A percentile compares a stretch with the other conserved stretches of the same genome.
phyloP scores from a whole-genome alignment of 2,888 invertebrate genomes.

The Ophion costatus region DNA sequence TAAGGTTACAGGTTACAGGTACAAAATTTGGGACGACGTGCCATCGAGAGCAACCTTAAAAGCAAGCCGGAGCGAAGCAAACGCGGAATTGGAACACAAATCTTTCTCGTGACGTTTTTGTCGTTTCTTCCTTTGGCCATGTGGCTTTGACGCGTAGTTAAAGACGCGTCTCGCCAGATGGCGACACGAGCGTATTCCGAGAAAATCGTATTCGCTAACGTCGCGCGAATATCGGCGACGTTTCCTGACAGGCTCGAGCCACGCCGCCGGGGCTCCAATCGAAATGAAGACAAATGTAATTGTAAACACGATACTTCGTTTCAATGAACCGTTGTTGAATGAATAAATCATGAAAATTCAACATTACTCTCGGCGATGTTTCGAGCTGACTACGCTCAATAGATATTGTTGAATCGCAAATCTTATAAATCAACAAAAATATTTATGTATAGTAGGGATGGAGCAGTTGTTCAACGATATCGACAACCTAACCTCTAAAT shows the following conservation, averaged over 20 bases:
- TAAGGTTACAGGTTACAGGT: constrained; percentile 15
- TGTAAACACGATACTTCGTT: too few relatives aligned
- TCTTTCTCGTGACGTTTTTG: constrained; percentile 6
- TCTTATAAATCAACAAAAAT: not conserved
- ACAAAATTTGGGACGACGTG: constrained; percentile 30
- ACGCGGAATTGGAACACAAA: not conserved
- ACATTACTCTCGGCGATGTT: not conserved
- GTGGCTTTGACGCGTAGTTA: not conserved
- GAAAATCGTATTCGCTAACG: not conserved
- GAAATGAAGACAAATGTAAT: too few relatives aligned
- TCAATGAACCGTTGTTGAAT: too few relatives aligned
- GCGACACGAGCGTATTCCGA: constrained; percentile 3
- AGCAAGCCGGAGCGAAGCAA: constrained; percentile 2
- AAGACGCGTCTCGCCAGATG: not conserved
- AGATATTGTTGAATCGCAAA: not conserved
- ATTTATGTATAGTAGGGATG: not conserved
- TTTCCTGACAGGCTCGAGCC: not conserved
- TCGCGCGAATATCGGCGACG: not conserved
- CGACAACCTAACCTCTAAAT: not conserved
- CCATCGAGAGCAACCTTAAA: not conserved
- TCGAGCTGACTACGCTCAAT: not conserved
- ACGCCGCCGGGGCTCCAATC: too few relatives aligned
- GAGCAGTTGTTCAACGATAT: not conserved
- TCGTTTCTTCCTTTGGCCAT: constrained; percentile 9
- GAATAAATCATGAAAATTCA: too few relatives aligned